Base-by-base conservation (phyloP, 2,113 vertebrate species). In the Rhegmatorhina hoffmannsi region DNA sequence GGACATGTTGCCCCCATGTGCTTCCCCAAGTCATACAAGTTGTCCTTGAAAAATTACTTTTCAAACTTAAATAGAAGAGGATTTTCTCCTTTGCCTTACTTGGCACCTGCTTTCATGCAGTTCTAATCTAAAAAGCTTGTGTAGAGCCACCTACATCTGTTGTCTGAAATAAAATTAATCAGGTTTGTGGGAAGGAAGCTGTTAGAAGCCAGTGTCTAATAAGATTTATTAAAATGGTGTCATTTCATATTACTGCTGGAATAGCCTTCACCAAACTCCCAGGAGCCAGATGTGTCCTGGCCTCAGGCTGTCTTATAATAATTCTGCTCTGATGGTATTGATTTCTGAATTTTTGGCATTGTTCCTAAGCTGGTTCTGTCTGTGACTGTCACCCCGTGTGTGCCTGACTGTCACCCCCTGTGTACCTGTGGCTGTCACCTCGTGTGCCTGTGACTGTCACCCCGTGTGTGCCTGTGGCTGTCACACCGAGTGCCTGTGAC, bases 1-100 rank as follows among this genome's bases (percentile, higher is more conserved):
- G 62, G 24, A 13, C 17, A 7, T 3, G 0, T 46, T 59, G 43
- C 38, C 10, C 18, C 10, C 3, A 21, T 7, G 2, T 13, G 44
- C 25, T 62, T 79, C 44, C 91, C 70, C 66, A 56, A 20, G 73
- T 68, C 36, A n/a, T 25, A 59, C 23, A 13, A 7, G 12, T 83
- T 33, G 11, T 64, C 40, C 26, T 72, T 50, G 33, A 55, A 69
- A 75, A 46, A 62, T 3, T 3, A 4, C 1, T 36, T 55, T 64
- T 59, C 24, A 44, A 29, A 11, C 34, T 43, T 83, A 73, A 44
- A 20, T 44, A 25, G 16, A 43, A 67, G 63, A 58, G 17, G 5
- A 1, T 16, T 67, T 85, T 75, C n/a, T 68, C 1, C 0, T 34
- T 63, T 83, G 9, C 63, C 23, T 85, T 49, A 11, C 10, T 38